Evolutionary conservation across 1,140 invertebrate species (phyloP).

Genomic region (Dryas iulia): DNA sequence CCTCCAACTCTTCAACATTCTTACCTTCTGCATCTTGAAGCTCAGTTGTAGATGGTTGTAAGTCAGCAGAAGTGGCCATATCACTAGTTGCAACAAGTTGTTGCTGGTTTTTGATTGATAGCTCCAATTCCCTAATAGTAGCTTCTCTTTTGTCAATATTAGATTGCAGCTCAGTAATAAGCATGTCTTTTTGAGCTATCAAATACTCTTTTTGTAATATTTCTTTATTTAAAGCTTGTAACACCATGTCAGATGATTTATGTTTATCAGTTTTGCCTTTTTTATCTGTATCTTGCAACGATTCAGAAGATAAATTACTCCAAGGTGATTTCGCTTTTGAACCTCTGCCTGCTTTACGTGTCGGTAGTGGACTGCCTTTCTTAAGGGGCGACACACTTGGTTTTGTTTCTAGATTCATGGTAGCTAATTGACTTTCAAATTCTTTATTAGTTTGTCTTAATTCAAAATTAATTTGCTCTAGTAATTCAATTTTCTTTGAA

Average conservation of each 20-base stretch:
- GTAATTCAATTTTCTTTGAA: constrained; percentile 72
- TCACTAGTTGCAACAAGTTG: constrained; percentile 38
- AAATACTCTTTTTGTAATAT: constrained; percentile 75
- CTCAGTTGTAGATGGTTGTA: not conserved
- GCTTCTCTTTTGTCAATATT: constrained; percentile 45
- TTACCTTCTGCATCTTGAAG: constrained; percentile 6
- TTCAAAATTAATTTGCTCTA: constrained; percentile 80
- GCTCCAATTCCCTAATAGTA: constrained; percentile 42
- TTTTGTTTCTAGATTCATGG: constrained; percentile 54
- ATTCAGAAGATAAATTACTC: constrained; percentile 64
- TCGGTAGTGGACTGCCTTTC: constrained; percentile 59
- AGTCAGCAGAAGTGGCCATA: constrained; percentile 43
- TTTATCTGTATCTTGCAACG: constrained; percentile 61
- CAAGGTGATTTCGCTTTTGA: constrained; percentile 68
- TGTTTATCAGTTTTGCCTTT: constrained; percentile 56
- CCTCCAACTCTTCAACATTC: constrained; percentile 46
- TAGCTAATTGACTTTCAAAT: constrained; percentile 78
- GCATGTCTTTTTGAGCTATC: constrained; percentile 62
- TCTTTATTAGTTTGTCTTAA: constrained; percentile 80
- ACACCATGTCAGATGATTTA: constrained; percentile 60
- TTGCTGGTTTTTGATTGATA: constrained; percentile 30
- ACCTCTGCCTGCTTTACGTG: constrained; percentile 62
- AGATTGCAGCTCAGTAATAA: constrained; percentile 52
- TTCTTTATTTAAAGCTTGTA: constrained; percentile 76
- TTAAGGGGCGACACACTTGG: constrained; percentile 42